Conservation (phyloP, 2,888 invertebrate species). For the Drosophila anomelani region DNA sequence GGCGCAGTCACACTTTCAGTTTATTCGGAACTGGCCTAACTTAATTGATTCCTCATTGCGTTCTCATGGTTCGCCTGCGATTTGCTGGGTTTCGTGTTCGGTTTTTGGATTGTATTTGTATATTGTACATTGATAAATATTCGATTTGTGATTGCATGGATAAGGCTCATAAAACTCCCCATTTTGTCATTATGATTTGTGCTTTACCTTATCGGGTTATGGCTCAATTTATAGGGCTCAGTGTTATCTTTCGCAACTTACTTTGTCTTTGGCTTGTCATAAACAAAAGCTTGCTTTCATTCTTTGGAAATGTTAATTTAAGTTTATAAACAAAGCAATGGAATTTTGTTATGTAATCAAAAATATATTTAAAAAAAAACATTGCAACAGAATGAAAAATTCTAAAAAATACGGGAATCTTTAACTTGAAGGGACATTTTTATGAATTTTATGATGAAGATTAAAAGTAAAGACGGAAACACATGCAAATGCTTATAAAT, state of each 20-base stretch:
- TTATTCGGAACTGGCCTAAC: constrained; percentile 48
- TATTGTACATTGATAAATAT: constrained; percentile 8
- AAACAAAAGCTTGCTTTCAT: neutral
- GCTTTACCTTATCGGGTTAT: constrained; percentile 12
- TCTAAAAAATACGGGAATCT: constrained; percentile 2
- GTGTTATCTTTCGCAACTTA: constrained; percentile 13
- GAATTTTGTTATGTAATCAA: constrained; percentile 8
- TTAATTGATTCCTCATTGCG: constrained; percentile 40
- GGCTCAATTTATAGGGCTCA: constrained; percentile 21
- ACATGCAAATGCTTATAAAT: neutral
- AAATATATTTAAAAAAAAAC: neutral
- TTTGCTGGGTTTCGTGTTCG: constrained; percentile 15
- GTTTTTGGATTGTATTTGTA: constrained; percentile 2
- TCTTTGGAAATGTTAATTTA: constrained; percentile 1
- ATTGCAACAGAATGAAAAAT: neutral
- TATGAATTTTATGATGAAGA: no score
- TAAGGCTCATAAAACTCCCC: constrained; percentile 21
- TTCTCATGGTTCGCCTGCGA: constrained; percentile 28
- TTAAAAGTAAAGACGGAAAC: constrained; percentile 4
- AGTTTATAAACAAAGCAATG: neutral
- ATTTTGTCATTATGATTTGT: constrained; percentile 28
- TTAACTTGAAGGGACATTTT: constrained; percentile 4
- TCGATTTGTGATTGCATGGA: constrained; percentile 27
- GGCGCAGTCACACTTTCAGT: constrained; percentile 12
- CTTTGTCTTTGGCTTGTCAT: constrained; percentile 14